Percentiles rank a stretch among this genome's conserved stretches.
phyloP scores from a whole-genome alignment of 2,888 invertebrate species.

The Oscheius sp. region DNA sequence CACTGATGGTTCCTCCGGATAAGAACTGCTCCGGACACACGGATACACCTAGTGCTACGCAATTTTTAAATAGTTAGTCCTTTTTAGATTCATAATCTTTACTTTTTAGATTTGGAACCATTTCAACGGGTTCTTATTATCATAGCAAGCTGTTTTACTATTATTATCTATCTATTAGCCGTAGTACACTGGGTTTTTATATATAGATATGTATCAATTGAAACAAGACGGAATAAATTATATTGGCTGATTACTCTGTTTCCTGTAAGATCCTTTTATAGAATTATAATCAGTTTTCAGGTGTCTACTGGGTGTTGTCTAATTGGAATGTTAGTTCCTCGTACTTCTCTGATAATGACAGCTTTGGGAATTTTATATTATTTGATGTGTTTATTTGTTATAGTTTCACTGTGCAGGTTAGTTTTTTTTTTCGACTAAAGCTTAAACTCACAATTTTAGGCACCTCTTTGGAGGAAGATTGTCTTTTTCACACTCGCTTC shows the following conservation, averaged over 20 bases:
- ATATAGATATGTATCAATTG: constrained; percentile 60
- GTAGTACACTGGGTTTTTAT: constrained; percentile 56
- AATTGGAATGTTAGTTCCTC: constrained; percentile 64
- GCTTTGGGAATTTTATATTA: constrained; percentile 66
- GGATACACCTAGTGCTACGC: constrained; percentile 49
- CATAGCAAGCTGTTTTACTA: constrained; percentile 51
- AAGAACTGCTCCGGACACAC: constrained; percentile 45
- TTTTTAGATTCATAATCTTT: not conserved
- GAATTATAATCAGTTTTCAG: constrained; percentile 36
- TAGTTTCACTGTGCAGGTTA: constrained; percentile 65
- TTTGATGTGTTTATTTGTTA: constrained; percentile 65
- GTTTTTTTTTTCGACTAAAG: not conserved
- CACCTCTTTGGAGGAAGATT: constrained; percentile 55
- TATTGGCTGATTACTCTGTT: constrained; percentile 66
- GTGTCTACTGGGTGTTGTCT: constrained; percentile 61
- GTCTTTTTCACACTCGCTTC: constrained; percentile 46
- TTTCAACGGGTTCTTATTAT: constrained; percentile 59
- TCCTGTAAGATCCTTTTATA: constrained; percentile 41
- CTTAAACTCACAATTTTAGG: constrained; percentile 22
- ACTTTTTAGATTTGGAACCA: constrained; percentile 46
- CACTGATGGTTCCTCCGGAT: constrained; percentile 45
- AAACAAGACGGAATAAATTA: constrained; percentile 64
- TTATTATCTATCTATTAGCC: constrained; percentile 51
- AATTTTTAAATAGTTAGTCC: constrained; percentile 50
- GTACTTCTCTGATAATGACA: constrained; percentile 62